Evolutionary conservation across 2,113 vertebrate species (phyloP).

Genomic region (Puma concolor): DNA sequence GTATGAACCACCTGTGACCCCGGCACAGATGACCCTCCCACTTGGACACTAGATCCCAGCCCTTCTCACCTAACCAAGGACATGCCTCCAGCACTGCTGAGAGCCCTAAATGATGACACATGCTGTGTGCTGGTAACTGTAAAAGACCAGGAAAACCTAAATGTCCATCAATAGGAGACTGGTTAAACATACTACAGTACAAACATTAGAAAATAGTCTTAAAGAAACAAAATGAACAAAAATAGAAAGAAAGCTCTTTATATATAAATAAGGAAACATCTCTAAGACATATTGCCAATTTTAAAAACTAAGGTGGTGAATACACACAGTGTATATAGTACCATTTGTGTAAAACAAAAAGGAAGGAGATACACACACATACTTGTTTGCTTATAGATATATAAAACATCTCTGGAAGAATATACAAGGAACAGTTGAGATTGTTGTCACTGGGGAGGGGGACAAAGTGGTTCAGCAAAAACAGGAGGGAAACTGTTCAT

Average conservation of each 20-base stretch:
- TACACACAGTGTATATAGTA: neutral
- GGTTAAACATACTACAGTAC: neutral
- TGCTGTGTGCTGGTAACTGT: neutral
- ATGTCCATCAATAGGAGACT: neutral
- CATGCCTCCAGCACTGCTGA: neutral
- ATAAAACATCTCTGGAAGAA: neutral
- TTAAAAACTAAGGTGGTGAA: neutral
- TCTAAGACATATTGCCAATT: neutral
- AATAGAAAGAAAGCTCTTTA: neutral
- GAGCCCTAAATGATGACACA: neutral
- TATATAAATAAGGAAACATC: neutral
- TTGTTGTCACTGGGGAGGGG: neutral
- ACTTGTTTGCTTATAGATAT: neutral
- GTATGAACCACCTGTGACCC: accelerated
- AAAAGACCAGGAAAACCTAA: constrained; percentile 2
- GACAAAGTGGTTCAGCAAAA: neutral
- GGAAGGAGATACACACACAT: neutral
- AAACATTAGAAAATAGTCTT: neutral
- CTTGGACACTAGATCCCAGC: neutral
- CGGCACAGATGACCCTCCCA: neutral
- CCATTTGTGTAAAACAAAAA: neutral
- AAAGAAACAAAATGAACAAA: neutral
- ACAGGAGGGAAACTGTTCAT: neutral
- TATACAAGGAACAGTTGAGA: neutral
- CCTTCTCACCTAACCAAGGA: neutral